Percentiles rank a stretch among this genome's conserved stretches.
phyloP scores from a whole-genome alignment of 2,888 invertebrate genomes.

The Podotricha telesiphe region DNA sequence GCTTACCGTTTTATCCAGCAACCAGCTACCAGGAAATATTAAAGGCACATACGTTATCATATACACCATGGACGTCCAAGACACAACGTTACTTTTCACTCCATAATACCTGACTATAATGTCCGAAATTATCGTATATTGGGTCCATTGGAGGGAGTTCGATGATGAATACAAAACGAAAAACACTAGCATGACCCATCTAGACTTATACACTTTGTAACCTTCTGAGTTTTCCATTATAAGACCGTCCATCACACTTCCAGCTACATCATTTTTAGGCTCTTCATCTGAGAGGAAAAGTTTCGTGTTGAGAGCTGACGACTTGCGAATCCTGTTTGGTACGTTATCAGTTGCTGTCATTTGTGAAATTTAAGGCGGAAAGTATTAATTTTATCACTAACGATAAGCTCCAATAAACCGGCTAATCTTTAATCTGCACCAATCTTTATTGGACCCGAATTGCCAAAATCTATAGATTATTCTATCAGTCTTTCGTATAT shows the following conservation, averaged over 20 bases:
- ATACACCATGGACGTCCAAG: slow-evolving; percentile 99
- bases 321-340: slow-evolving; percentile 45
- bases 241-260: slow-evolving; percentile 63
- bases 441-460: slow-evolving; percentile 37
- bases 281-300: slow-evolving; percentile 49
- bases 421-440: slow-evolving; percentile 20
- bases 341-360: slow-evolving; percentile 45
- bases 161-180: slow-evolving; percentile 95
- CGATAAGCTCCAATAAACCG: slow-evolving; percentile 32
- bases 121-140: slow-evolving; percentile 95
- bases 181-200: slow-evolving; percentile 92
- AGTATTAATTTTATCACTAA: slow-evolving; percentile 30
- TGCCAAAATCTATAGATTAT: slow-evolving; percentile 24
- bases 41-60: slow-evolving; percentile 98
- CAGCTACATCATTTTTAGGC: slow-evolving; percentile 52
- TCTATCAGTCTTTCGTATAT: slow-evolving; percentile 38
- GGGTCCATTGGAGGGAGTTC: slow-evolving; percentile 98
- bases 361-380: slow-evolving; percentile 24
- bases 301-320: slow-evolving; percentile 49
- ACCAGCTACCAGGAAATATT: slow-evolving; percentile 98
- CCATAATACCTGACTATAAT: slow-evolving; percentile 90
- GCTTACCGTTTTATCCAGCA: slow-evolving; percentile 95
- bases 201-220: slow-evolving; percentile 85
- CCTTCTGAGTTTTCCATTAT: slow-evolving; percentile 44
- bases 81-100: slow-evolving; percentile 87